Evolutionary conservation across 64 coral and sea anemone species (phyloP), one percentile per base, ranked within the genome.

Genomic region (Pocillopora damicornis): DNA sequence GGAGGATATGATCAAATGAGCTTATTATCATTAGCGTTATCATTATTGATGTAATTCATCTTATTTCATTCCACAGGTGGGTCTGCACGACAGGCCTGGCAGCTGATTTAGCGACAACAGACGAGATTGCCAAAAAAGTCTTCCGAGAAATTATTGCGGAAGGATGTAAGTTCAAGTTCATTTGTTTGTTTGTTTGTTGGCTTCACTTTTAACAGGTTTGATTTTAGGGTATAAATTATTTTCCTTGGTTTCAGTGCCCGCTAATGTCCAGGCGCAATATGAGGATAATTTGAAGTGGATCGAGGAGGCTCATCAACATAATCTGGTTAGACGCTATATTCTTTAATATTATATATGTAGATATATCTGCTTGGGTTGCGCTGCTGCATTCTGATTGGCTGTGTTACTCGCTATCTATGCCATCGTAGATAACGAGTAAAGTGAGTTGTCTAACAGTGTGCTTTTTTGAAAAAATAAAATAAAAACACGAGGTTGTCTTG

Each of bases 251-350:
- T 11, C 58, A 98, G 97, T 99, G 78, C 85, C 93, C 26, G 82
- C 63, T 13, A 90, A 95, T 63, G 83, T 93, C 6, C 90, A 95
- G 75, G 73, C 86, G n/a, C 97, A 95, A 36, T 99, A 95, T 34
- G 88, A 99, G 60, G 97, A 99, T 59, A 99, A 99, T 59, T 78
- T 99, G 4, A 75, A 86, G 15, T 99, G 97, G 97, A 95, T 99
- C 57, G 90, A 95, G 74, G 87, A 95, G 79, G 97, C 97, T 0
- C 88, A 99, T 16, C 62, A 92, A 73, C 90, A 99, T 85, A 90
- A 99, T 17, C 67, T 95, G 90, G 95, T 98, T 61, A 17, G 77
- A 22, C 35, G 12, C 15, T 23, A 16, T 30, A 30, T 30, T 30
- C 30, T 30, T 30, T 30, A 30, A 30, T 30, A 30, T 30, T 30